Percentiles rank a stretch among this genome's conserved stretches.
These are phyloP conservation scores for Melanostoma mellinum DNA, from an alignment of 2,888 invertebrate genomes.

Conservation along the genomic window DNA sequence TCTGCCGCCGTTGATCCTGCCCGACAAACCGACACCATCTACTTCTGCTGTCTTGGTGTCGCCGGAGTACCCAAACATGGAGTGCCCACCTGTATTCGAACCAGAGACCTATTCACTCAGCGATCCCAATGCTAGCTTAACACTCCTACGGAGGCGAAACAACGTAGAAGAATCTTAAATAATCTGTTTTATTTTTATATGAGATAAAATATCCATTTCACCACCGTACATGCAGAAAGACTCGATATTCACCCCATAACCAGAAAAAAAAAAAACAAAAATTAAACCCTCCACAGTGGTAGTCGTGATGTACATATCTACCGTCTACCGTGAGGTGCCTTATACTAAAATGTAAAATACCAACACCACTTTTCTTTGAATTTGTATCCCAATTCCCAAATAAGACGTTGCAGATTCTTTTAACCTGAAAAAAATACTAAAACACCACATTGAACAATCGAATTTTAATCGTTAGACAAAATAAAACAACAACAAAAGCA, in stretches of 20 bases:
- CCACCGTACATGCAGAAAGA: slow-evolving; percentile 22
- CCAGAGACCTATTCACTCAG: slow-evolving; percentile 91
- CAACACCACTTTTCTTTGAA: slow-evolving; percentile 36
- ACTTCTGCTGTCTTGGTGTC: slow-evolving; percentile 76
- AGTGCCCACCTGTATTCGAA: slow-evolving; percentile 93
- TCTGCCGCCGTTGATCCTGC: slow-evolving; percentile 59
- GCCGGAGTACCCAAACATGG: slow-evolving; percentile 90
- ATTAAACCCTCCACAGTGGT: slow-evolving; percentile 54
- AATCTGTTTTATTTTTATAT: slow-evolving; percentile 12
- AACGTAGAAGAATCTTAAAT: slow-evolving; percentile 74
- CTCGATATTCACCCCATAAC: slow-evolving; percentile 16
- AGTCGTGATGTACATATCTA: slow-evolving; percentile 19
- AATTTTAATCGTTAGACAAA: slow-evolving; percentile 45
- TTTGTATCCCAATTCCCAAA: slow-evolving; percentile 35
- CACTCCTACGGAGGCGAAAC: slow-evolving; percentile 79
- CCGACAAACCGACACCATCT: slow-evolving; percentile 68
- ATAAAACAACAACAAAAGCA: not conserved
- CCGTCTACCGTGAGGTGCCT: slow-evolving; percentile 62
- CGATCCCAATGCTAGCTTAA: slow-evolving; percentile 80
- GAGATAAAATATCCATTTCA: slow-evolving; percentile 14
- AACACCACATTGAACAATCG: slow-evolving; percentile 51
- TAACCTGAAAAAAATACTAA: not conserved
- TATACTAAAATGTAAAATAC: slow-evolving; percentile 52
- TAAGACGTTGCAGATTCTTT: slow-evolving; percentile 20
- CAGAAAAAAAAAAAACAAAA: slow-evolving; percentile 6